A percentile compares a stretch with the other conserved stretches of the same genome.
phyloP scores from a whole-genome alignment of 1,140 invertebrate genomes.

The Drosophila tropicalis region DNA sequence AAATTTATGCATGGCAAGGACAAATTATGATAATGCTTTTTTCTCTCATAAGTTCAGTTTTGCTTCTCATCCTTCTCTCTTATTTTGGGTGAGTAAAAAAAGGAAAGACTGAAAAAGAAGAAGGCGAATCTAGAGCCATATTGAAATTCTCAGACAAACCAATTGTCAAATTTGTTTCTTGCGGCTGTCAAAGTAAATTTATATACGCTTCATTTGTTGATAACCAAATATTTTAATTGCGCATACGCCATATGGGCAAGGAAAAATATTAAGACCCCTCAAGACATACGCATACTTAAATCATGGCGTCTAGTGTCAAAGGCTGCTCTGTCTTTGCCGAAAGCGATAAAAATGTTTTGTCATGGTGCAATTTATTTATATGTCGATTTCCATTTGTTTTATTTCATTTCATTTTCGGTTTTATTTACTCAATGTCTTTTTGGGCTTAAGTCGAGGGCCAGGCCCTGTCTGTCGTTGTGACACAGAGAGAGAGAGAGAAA shows the following conservation, averaged over 20 bases:
- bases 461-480: slow-evolving; percentile 25
- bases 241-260: slow-evolving; percentile 57
- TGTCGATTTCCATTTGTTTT: slow-evolving; percentile 59
- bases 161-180: slow-evolving; percentile 54
- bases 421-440: slow-evolving; percentile 52
- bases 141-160: slow-evolving; percentile 76
- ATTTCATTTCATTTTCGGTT: slow-evolving; percentile 54
- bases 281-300: slow-evolving; percentile 30
- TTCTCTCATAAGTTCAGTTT: no score
- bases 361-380: slow-evolving; percentile 68
- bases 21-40: slow-evolving; percentile 58
- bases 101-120: background rate
- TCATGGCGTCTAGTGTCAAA: slow-evolving; percentile 64
- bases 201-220: slow-evolving; percentile 30
- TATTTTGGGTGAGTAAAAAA: slow-evolving; percentile 5
- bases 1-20: slow-evolving; percentile 56
- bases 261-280: background rate
- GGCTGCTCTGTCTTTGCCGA: slow-evolving; percentile 39
- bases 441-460: slow-evolving; percentile 42
- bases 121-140: slow-evolving; percentile 38
- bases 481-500: background rate
- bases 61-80: no score
- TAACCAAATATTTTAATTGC: slow-evolving; percentile 69
- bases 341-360: slow-evolving; percentile 66
- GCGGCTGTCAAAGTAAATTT: slow-evolving; percentile 51